These are phyloP conservation scores for Clarias laeviceps DNA, from an alignment of 2,797 vertebrate genomes.

Conservation along the genomic window DNA sequence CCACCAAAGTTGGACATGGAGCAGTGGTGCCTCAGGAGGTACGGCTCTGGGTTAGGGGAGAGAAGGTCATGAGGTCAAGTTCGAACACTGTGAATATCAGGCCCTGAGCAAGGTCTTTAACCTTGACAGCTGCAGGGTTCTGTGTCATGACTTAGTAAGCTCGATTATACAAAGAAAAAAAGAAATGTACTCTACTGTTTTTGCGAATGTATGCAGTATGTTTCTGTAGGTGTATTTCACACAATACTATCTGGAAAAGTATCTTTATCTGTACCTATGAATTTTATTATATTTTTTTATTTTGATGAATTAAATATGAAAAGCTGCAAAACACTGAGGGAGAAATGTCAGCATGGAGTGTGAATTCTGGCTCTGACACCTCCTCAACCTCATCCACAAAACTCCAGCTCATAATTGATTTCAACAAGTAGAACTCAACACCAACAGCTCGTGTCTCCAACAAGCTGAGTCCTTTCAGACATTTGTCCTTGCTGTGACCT, in stretches of 20 bases:
- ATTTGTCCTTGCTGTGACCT: background rate
- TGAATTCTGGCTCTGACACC: background rate
- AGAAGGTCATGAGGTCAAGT: background rate
- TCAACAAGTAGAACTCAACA: background rate
- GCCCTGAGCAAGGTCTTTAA: no score
- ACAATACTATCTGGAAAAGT: background rate
- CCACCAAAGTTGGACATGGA: background rate
- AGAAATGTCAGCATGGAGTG: background rate
- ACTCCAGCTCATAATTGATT: background rate
- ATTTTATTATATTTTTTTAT: no score
- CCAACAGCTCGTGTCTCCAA: background rate
- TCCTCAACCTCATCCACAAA: background rate
- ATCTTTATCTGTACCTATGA: background rate
- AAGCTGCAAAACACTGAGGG: background rate
- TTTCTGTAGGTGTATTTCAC: background rate
- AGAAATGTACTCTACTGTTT: background rate
- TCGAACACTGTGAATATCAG: background rate
- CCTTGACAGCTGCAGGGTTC: no score
- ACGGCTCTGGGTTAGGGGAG: background rate
- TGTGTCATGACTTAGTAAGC: no score
- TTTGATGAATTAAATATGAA: background rate
- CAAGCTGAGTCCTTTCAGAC: no score
- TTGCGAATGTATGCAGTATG: no score
- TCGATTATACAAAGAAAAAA: background rate
- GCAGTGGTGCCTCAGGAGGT: background rate